Conservation (phyloP, 1,140 invertebrate species). For the Bradysia coprophila region DNA sequence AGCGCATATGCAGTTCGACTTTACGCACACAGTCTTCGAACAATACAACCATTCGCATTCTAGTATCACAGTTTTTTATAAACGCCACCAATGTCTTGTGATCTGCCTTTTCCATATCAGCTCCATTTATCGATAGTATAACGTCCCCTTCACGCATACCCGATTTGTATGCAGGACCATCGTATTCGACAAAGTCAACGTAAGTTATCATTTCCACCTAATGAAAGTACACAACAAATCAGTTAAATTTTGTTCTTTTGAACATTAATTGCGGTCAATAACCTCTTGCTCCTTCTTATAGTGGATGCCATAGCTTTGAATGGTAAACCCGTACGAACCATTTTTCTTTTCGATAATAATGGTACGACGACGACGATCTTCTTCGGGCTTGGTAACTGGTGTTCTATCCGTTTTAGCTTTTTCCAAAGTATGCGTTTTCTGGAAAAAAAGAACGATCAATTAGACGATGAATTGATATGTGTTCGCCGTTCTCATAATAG, state of each 20-base stretch:
- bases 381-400: constrained; percentile 53
- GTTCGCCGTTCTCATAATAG: neutral
- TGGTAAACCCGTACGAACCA: constrained; percentile 82
- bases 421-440: constrained; percentile 47
- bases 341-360: constrained; percentile 84
- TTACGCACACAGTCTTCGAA: constrained; percentile 91
- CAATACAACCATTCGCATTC: constrained; percentile 86
- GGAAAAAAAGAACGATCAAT: constrained; percentile 1
- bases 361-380: constrained; percentile 63
- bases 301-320: constrained; percentile 89
- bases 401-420: constrained; percentile 64
- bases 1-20: constrained; percentile 79
- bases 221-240: neutral
- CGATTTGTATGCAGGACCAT: constrained; percentile 72
- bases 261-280: too few species aligned
- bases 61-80: constrained; percentile 73
- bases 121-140: constrained; percentile 85
- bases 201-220: constrained; percentile 87
- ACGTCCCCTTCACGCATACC: constrained; percentile 90
- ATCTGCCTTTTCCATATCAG: constrained; percentile 78
- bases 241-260: too few species aligned
- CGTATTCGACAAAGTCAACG: constrained; percentile 86
- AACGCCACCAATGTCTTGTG: constrained; percentile 80
- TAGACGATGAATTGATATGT: neutral
- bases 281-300: constrained; percentile 66